Evolutionary conservation across 2,797 vertebrate species (phyloP).

Genomic region (Sebastes elongatus): DNA sequence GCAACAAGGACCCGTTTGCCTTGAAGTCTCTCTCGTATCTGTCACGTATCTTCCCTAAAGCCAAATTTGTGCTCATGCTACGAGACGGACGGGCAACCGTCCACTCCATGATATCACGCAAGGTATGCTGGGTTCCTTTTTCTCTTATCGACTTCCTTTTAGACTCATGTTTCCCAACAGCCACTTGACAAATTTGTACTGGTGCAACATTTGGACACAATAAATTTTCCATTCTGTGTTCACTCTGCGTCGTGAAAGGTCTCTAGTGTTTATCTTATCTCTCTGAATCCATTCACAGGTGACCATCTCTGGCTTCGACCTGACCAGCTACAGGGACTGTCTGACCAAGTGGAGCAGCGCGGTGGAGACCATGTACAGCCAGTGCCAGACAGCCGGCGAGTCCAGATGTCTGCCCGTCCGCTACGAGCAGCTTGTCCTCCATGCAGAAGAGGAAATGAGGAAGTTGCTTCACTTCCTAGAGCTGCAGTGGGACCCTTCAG

Average conservation of each 20-base stretch:
- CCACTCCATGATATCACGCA: constrained; percentile 96
- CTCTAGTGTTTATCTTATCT: not conserved
- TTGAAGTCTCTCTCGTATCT: constrained; percentile 93
- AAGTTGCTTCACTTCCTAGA: constrained; percentile 90
- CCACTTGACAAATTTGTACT: not conserved
- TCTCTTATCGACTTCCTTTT: not conserved
- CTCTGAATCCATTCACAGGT: constrained; percentile 63
- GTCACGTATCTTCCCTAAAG: constrained; percentile 91
- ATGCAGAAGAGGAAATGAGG: constrained; percentile 90
- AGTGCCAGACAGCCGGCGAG: constrained; percentile 88
- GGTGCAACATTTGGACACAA: not conserved
- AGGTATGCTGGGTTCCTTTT: constrained; percentile 67
- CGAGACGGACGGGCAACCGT: constrained; percentile 92
- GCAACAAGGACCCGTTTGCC: constrained; percentile 95
- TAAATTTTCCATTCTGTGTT: not conserved
- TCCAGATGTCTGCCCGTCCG: constrained; percentile 86
- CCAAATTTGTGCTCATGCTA: constrained; percentile 93
- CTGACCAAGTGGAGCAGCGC: constrained; percentile 95
- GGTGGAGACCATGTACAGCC: constrained; percentile 93
- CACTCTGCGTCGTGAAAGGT: not conserved
- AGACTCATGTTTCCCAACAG: not conserved
- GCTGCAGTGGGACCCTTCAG: constrained; percentile 90
- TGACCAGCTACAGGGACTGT: constrained; percentile 93
- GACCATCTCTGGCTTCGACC: constrained; percentile 94
- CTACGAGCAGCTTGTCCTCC: constrained; percentile 92